Percentiles rank a stretch among this genome's conserved stretches.
Evolutionary conservation across 2,888 invertebrate genomes (phyloP).

Genomic region (Pseudoips prasinana): DNA sequence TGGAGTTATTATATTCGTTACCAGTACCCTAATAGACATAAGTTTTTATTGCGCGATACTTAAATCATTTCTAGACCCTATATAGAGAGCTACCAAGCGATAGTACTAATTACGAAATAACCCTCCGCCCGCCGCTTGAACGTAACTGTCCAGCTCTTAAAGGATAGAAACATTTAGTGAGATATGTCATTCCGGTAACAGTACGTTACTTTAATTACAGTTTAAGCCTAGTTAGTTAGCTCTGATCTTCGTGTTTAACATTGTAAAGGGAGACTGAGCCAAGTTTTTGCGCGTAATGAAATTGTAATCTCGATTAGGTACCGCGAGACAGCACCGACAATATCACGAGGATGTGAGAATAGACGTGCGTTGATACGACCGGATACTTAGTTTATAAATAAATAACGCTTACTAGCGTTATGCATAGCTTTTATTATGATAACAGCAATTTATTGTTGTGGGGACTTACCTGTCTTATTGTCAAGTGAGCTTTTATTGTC

Average conservation of each 20-base stretch:
- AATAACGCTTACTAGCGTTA: conserved; percentile 39
- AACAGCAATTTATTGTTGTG: conserved; percentile 28
- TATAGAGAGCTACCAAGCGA: conserved; percentile 50
- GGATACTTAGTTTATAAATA: conserved; percentile 64
- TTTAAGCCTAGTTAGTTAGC: conserved; percentile 59
- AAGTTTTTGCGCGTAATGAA: conserved; percentile 61
- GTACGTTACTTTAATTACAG: conserved; percentile 69
- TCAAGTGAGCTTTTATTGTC: conserved; percentile 24
- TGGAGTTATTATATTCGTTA: conserved; percentile 17
- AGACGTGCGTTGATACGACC: conserved; percentile 34
- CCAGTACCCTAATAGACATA: conserved; percentile 29
- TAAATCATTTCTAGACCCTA: conserved; percentile 58
- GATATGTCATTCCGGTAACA: conserved; percentile 73
- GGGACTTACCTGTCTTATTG: conserved; percentile 31
- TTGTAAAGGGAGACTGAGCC: conserved; percentile 55
- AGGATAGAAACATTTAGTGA: conserved; percentile 75
- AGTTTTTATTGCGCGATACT: conserved; percentile 42
- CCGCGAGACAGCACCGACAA: conserved; percentile 33
- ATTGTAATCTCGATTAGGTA: conserved; percentile 50
- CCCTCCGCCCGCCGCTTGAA: conserved; percentile 43
- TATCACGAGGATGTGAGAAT: conserved; percentile 39
- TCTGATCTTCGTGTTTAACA: conserved; percentile 64
- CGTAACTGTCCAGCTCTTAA: conserved; percentile 70
- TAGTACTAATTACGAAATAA: conserved; percentile 70
- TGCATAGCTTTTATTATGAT: conserved; percentile 39